Evolutionary conservation across 2,113 vertebrate species (phyloP), one percentile per base, ranked within the genome.

Genomic region (Sylvia atricapilla): DNA sequence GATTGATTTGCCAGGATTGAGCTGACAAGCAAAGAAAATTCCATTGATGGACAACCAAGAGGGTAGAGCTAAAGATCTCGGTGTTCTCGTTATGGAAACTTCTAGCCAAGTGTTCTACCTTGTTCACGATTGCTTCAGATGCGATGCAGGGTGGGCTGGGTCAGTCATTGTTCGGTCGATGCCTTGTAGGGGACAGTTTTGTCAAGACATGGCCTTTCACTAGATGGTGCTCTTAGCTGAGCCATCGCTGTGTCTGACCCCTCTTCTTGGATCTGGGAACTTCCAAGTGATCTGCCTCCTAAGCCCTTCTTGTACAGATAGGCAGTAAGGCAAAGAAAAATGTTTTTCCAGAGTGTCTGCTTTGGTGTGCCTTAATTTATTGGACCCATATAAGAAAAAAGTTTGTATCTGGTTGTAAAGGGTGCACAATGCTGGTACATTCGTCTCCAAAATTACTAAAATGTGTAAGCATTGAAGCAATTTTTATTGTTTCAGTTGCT

Each of bases 171-270:
- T 33, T 86, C 41, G 72, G 59, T 46, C 21, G 85, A 39, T 13
- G 28, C 27, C 49, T 44, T 43, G 43, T 0, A 87, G 22, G 28
- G 69, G 84, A 78, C 37, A 25, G 24, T 28, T 75, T 52, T 15
- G n/a, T 64, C 74, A 69, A 72, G 84, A 91, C 73, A 25, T 39
- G 74, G 53, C 58, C 53, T 83, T 95, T 91, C 95, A 96, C 96
- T 97, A 95, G 95, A 76, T 95, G 96, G 95, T 93, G 93, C 95
- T 97, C 95, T 96, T 95, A 90, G 87, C 96, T 93, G 95, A 82
- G 84, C 87, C 94, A 93, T 76, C 31, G 9, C 67, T 18, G 39
- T 12, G 53, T 7, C 73, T 64, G 60, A 55, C 60, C 77, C 39
- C 37, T 47, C 82, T 79, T 25, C 22, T 64, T 17, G 25, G 25